Percentiles rank a stretch among this genome's conserved stretches.
These are phyloP conservation scores for Caloenas nicobarica DNA, from an alignment of 2,113 vertebrate species.

Conservation along the genomic window DNA sequence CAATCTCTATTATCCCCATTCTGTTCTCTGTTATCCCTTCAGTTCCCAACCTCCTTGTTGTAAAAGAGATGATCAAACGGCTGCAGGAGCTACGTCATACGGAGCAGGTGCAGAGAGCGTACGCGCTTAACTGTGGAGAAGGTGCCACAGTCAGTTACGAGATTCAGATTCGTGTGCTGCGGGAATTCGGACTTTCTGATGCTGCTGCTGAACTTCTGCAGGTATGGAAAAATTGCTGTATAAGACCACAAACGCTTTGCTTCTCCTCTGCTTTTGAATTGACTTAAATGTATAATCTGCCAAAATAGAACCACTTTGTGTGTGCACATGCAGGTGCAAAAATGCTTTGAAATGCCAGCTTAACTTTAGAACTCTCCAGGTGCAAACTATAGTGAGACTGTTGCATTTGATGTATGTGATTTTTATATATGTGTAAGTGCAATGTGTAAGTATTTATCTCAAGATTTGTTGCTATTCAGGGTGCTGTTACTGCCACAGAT, in stretches of 20 bases:
- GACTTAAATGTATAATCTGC: not conserved
- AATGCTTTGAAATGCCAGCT: not conserved
- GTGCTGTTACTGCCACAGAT: not conserved
- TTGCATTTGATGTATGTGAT: not conserved
- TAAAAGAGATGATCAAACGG: slow-evolving; percentile 93
- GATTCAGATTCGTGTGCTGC: slow-evolving; percentile 93
- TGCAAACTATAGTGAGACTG: not conserved
- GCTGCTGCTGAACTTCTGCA: slow-evolving; percentile 94
- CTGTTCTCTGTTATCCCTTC: not conserved
- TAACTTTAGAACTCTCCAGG: not conserved
- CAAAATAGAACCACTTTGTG: not conserved
- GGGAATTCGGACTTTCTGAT: slow-evolving; percentile 93
- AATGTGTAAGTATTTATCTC: not conserved
- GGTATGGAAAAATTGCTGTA: slow-evolving; percentile 65
- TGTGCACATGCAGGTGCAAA: no score
- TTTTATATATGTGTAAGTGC: not conserved
- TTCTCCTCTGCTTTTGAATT: not conserved
- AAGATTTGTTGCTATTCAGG: not conserved
- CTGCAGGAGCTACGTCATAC: slow-evolving; percentile 93
- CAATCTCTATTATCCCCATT: not conserved
- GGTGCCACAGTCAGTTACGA: slow-evolving; percentile 96
- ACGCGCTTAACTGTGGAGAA: slow-evolving; percentile 94
- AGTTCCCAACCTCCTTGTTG: slow-evolving; percentile 88
- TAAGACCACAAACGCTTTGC: not conserved
- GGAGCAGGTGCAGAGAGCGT: slow-evolving; percentile 94